A percentile compares a stretch with the other conserved stretches of the same genome.
Evolutionary conservation across 1,140 invertebrate species (phyloP).

Genomic region (Drosophila tristis): DNA sequence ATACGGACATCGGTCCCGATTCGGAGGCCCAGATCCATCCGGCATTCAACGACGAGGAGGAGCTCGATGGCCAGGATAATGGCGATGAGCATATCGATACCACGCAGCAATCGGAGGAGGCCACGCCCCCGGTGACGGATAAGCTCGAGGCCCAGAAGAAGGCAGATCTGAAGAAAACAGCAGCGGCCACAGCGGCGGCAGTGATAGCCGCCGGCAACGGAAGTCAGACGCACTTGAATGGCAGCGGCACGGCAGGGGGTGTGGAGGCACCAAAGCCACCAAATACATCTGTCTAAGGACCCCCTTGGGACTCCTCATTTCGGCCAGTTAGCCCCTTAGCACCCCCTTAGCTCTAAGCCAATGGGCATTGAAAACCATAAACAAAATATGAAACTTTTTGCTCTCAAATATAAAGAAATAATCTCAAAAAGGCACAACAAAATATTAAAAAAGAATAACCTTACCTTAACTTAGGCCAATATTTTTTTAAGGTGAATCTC

Average conservation of each 20-base stretch:
- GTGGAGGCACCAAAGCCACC: slow-evolving; percentile 72
- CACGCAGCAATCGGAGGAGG: slow-evolving; percentile 80
- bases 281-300: slow-evolving; percentile 78
- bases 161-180: slow-evolving; percentile 75
- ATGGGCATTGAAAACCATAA: slow-evolving; percentile 25
- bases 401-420: slow-evolving; percentile 30
- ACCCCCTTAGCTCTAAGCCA: slow-evolving; percentile 55
- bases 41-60: slow-evolving; percentile 72
- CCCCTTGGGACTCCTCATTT: background rate
- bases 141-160: slow-evolving; percentile 81
- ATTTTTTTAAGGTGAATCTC: slow-evolving; percentile 38
- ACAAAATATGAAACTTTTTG: slow-evolving; percentile 16
- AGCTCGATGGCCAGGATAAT: slow-evolving; percentile 78
- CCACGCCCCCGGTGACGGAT: slow-evolving; percentile 80
- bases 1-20: slow-evolving; percentile 83
- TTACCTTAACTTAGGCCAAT: slow-evolving; percentile 65
- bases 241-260: background rate
- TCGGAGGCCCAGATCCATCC: slow-evolving; percentile 84
- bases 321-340: slow-evolving; percentile 29
- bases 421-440: slow-evolving; percentile 67
- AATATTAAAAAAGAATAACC: slow-evolving; percentile 25
- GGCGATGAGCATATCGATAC: slow-evolving; percentile 81
- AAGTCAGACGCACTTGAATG: slow-evolving; percentile 56
- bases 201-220: slow-evolving; percentile 74
- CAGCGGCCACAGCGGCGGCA: slow-evolving; percentile 62